Evolutionary conservation across 2,888 invertebrate genomes (phyloP), one percentile per base, ranked within the genome.

Genomic region (Drosophila mayaguana): DNA sequence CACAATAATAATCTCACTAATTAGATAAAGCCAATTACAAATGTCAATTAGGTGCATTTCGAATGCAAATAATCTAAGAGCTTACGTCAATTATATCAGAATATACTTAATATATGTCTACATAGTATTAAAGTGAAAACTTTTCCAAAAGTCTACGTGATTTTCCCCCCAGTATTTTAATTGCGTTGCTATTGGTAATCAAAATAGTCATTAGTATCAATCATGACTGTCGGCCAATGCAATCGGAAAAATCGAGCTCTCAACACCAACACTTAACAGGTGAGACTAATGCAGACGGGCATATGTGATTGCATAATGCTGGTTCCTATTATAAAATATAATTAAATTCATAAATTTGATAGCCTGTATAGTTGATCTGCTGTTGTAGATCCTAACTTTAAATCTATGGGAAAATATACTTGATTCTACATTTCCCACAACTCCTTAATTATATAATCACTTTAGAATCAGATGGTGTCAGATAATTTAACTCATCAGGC

Each of bases 201-300:
- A 63, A 65, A 61, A 36, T 61, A 3, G 60, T 82, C 80, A 88
- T 84, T 88, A 88, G 12, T 67, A 80, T 64, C 88, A 78, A 82
- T 85, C 75, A 70, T 57, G 64, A 65, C 61, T 54, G 65, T 50
- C 65, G 59, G 61, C 48, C 42, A 51, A 63, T 67, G 65, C 61
- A 71, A 83, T 78, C 50, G 50, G 76, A 72, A 73, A 73, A 76
- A 80, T 82, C 66, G 71, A 60, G 46, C 59, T 63, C 59, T 63
- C 63, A 70, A 78, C 69, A 72, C 56, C 48, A 54, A 74, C 46
- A 34, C 22, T 55, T 25, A 50, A 43, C 48, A 50, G 18, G 12
- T 50, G 32, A 12, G 28, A 18, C 1, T 2, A 25, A n/a, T 28
- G 2, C 5, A 28, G 48, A n/a, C n/a, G 48, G 28, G 48, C 3